Evolutionary conservation across 2,797 vertebrate species (phyloP).

Genomic region (Bradypodion ventrale): DNA sequence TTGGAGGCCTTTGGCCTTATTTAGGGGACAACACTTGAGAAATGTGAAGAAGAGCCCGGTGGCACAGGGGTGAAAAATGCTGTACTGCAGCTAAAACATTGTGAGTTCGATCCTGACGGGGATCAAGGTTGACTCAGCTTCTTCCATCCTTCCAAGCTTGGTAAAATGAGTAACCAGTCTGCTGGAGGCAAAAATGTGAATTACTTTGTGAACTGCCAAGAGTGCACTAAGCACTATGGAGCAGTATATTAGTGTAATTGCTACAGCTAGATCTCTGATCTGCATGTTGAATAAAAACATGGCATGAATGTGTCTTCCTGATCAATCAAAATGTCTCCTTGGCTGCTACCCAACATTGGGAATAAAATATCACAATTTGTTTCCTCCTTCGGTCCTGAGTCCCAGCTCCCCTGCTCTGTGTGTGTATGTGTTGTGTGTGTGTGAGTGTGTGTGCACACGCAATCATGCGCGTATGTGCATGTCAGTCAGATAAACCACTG

Average conservation of each 20-base stretch:
- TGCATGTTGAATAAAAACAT: not conserved
- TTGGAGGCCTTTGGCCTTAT: not conserved
- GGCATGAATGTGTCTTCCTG: fast-evolving
- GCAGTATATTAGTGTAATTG: too few species aligned
- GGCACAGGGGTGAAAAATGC: too few species aligned
- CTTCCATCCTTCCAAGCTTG: too few species aligned
- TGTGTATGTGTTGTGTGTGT: not conserved
- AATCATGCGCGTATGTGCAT: fast-evolving
- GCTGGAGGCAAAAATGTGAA: too few species aligned
- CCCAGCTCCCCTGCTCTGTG: not conserved
- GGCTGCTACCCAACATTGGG: not conserved
- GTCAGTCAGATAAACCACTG: not conserved
- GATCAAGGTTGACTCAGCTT: too few species aligned
- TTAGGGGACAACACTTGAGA: not conserved
- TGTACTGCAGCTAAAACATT: too few species aligned
- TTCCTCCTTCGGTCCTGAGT: not conserved
- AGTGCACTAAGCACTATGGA: too few species aligned
- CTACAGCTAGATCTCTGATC: too few species aligned
- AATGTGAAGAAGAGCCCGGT: not conserved
- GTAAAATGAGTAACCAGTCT: too few species aligned
- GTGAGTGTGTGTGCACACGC: fast-evolving
- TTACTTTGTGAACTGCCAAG: too few species aligned
- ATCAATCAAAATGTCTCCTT: not conserved
- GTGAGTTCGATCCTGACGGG: too few species aligned
- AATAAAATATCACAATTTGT: not conserved